Evolutionary conservation across 2,113 vertebrate genomes (phyloP).

Genomic region (Crotalus tigris): DNA sequence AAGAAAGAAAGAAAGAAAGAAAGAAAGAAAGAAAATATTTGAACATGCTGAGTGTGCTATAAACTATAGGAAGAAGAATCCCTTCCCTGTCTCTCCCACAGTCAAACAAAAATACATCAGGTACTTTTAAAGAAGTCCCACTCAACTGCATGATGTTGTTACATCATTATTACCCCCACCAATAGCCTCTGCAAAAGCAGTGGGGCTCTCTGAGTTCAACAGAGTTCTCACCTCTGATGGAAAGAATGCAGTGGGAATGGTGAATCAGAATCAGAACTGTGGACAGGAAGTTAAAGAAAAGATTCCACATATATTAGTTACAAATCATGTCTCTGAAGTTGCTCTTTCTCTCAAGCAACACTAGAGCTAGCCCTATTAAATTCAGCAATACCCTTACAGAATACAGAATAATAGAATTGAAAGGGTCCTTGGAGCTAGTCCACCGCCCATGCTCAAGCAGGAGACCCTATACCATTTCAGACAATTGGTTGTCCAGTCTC

Average conservation of each 20-base stretch:
- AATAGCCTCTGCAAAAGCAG: neutral
- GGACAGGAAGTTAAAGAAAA: neutral
- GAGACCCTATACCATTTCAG: neutral
- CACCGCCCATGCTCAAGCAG: too few species aligned
- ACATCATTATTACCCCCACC: neutral
- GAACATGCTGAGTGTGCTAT: neutral
- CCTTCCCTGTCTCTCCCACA: neutral
- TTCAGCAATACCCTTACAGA: neutral
- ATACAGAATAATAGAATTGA: too few species aligned
- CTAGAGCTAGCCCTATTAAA: neutral
- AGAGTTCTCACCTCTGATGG: neutral
- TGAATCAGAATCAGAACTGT: neutral
- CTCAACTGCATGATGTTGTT: neutral
- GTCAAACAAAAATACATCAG: neutral
- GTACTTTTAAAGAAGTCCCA: neutral
- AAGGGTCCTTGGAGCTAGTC: too few species aligned
- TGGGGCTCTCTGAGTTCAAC: neutral
- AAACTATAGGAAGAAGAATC: neutral
- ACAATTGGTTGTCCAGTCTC: neutral
- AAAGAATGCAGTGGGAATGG: neutral
- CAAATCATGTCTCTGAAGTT: neutral
- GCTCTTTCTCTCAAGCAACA: neutral
- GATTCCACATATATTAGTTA: neutral
- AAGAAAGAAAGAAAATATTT: neutral
- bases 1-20: too few species aligned